phyloP scores from a whole-genome alignment of 1,140 invertebrate species.

The Meloidogyne exigua region DNA sequence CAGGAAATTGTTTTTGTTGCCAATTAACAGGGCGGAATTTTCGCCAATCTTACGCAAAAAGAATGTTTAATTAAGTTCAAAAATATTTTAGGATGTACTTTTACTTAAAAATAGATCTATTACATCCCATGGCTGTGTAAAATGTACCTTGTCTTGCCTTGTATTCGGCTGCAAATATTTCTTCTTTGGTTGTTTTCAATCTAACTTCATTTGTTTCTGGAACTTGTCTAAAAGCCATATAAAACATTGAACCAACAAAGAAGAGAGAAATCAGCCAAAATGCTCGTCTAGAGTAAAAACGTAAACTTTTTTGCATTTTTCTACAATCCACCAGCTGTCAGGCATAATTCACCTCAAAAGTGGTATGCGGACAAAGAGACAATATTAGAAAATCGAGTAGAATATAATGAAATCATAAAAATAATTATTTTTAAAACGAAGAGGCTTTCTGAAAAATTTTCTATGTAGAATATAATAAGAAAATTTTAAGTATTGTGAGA shows the following conservation, averaged over 20 bases:
- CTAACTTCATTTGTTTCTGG: neutral
- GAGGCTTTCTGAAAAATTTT: neutral
- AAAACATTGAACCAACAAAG: conserved; percentile 47
- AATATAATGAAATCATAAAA: neutral
- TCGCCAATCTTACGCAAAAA: neutral
- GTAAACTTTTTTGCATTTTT: conserved; percentile 14
- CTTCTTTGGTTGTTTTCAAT: neutral
- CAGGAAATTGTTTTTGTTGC: neutral
- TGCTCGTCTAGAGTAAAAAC: conserved; percentile 50
- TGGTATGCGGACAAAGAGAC: neutral
- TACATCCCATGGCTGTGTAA: neutral
- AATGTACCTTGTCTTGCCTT: conserved; percentile 12
- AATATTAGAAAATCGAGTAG: neutral
- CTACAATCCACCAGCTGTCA: neutral
- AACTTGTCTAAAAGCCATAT: conserved; percentile 41
- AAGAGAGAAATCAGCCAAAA: conserved; percentile 41
- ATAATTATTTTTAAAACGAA: neutral
- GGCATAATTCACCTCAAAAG: neutral
- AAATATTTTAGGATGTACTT: neutral
- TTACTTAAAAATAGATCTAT: neutral
- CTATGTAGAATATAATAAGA: too few relatives aligned
- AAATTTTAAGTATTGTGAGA: too few relatives aligned
- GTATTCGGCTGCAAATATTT: conserved; percentile 1
- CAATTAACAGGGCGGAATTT: neutral
- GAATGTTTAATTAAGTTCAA: neutral